Conservation (phyloP, 1,140 invertebrate species). For the Heliconius eleuchia region DNA sequence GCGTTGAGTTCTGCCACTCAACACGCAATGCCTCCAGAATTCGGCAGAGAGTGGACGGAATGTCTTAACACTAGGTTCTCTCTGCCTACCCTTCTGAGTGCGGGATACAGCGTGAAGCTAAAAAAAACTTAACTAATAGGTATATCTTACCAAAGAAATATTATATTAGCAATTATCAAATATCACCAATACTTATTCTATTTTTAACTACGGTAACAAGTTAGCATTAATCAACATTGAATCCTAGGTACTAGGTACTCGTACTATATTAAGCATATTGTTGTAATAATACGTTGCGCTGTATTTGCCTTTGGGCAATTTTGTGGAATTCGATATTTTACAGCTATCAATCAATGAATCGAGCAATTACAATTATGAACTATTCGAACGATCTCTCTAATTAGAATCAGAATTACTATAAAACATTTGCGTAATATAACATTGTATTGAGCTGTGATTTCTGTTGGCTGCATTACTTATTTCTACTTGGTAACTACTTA, state of each 20-base stretch:
- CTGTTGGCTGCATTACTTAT: constrained; percentile 11
- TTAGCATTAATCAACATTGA: not conserved
- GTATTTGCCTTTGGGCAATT: constrained; percentile 22
- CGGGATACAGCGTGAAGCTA: too few species aligned
- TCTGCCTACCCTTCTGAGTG: too few species aligned
- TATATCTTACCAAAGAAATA: too few species aligned
- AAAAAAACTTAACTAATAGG: too few species aligned
- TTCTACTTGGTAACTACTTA: too few species aligned
- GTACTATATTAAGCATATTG: not conserved
- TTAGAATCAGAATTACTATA: not conserved
- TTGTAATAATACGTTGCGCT: not conserved
- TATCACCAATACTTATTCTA: too few species aligned
- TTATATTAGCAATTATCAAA: too few species aligned
- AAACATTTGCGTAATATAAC: not conserved
- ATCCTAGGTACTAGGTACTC: not conserved
- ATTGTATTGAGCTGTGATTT: not conserved
- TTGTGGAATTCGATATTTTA: constrained; percentile 19
- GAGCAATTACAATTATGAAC: constrained; percentile 16
- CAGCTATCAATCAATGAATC: constrained; percentile 24
- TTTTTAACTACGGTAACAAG: not conserved
- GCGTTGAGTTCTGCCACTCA: too few species aligned
- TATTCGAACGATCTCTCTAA: not conserved
- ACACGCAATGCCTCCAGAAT: too few species aligned
- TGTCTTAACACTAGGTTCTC: too few species aligned
- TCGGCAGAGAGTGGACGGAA: too few species aligned